Evolutionary conservation across 2,113 vertebrate genomes (phyloP).

Genomic region (Limanda limanda): DNA sequence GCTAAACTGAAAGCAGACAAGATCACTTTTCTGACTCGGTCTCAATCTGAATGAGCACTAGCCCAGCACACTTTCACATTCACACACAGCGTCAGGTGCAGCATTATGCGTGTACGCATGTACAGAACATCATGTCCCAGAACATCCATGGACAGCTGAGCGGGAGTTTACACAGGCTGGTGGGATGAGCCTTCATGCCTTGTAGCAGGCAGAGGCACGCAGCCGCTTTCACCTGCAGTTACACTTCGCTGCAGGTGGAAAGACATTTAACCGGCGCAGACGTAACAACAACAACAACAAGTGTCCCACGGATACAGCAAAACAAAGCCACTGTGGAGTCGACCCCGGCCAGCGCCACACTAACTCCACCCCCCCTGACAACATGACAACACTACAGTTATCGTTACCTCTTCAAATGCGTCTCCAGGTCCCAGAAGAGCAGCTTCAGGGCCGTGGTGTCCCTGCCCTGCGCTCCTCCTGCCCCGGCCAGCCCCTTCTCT

Average conservation of each 20-base stretch:
- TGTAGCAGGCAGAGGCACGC: not conserved
- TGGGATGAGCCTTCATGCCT: not conserved
- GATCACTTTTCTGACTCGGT: not conserved
- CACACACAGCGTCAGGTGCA: not conserved
- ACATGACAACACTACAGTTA: slow-evolving; percentile 46
- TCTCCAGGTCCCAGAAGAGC: slow-evolving; percentile 81
- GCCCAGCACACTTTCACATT: not conserved
- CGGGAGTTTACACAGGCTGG: not conserved
- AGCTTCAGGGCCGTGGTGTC: slow-evolving; percentile 68
- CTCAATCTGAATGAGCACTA: not conserved
- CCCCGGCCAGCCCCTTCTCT: slow-evolving; percentile 56
- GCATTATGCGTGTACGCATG: not conserved
- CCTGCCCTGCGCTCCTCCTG: slow-evolving; percentile 56
- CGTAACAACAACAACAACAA: slow-evolving; percentile 9
- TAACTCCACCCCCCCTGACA: not conserved
- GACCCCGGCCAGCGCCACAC: not conserved
- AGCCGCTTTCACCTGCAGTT: not conserved
- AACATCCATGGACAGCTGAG: slow-evolving; percentile 6
- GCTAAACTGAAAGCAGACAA: not conserved
- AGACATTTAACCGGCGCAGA: not conserved
- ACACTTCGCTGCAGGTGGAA: not conserved
- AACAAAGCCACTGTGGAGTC: slow-evolving; percentile 6
- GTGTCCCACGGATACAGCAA: slow-evolving; percentile 5
- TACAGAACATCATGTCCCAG: slow-evolving; percentile 44
- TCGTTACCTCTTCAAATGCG: slow-evolving; percentile 79